These are phyloP conservation scores for Drosophila pseudoobscura DNA, from an alignment of 1,140 invertebrate species.

Conservation along the genomic window DNA sequence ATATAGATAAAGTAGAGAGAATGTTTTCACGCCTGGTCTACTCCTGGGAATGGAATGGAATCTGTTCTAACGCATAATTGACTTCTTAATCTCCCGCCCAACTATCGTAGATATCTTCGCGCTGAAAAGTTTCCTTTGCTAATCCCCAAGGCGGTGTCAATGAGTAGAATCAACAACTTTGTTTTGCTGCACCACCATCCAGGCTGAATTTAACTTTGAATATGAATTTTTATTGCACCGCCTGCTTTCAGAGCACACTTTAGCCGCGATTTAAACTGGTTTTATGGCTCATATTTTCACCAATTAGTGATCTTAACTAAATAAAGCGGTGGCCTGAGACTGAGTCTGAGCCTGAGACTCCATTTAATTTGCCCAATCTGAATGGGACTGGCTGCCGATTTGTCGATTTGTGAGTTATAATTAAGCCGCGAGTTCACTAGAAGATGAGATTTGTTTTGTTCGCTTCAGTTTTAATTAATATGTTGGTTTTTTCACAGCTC, in stretches of 20 bases:
- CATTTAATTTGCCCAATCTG: constrained; percentile 29
- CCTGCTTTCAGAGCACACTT: constrained; percentile 40
- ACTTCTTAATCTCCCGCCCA: no score
- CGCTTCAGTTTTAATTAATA: constrained; percentile 33
- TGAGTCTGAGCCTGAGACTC: not conserved
- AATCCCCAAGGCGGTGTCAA: constrained; percentile 25
- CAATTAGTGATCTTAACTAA: constrained; percentile 31
- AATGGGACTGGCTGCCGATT: constrained; percentile 15
- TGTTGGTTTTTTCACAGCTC: constrained; percentile 15
- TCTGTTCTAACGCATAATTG: no score
- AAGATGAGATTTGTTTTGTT: constrained; percentile 13
- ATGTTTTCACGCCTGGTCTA: no score
- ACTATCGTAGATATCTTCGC: not conserved
- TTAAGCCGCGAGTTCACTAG: constrained; percentile 36
- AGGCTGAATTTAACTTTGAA: constrained; percentile 1
- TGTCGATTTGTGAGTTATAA: constrained; percentile 43
- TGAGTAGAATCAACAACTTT: constrained; percentile 24
- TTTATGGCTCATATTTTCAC: constrained; percentile 40
- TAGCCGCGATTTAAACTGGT: constrained; percentile 35
- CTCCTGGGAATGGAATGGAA: no score
- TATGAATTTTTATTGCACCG: constrained; percentile 1
- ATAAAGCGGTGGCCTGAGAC: constrained; percentile 3
- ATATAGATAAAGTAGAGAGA: no score
- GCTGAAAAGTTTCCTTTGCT: constrained; percentile 35
- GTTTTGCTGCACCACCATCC: constrained; percentile 25